Percentiles rank a stretch among this genome's conserved stretches.
These are phyloP conservation scores for Chelmon rostratus DNA, from an alignment of 2,797 vertebrate genomes.

Conservation along the genomic window DNA sequence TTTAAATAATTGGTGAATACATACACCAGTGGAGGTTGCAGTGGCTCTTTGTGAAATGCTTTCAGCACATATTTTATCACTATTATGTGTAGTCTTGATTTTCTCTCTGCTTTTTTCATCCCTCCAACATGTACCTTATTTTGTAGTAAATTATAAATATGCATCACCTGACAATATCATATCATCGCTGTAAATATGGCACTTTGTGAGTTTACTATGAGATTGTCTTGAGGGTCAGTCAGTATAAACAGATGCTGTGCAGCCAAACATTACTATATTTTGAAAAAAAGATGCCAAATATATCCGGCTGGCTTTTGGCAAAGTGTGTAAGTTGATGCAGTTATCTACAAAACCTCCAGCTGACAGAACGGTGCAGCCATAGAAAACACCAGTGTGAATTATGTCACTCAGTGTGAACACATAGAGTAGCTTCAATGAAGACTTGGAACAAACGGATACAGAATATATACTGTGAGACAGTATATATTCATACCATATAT, in stretches of 20 bases:
- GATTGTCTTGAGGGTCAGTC: background rate
- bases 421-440: background rate
- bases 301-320: background rate
- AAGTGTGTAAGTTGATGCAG: background rate
- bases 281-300: background rate
- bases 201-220: background rate
- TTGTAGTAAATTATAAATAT: background rate
- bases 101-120: background rate
- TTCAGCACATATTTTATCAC: background rate
- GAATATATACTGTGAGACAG: background rate
- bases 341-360: background rate
- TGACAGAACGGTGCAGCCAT: background rate
- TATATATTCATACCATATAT: background rate
- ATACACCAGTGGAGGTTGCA: background rate
- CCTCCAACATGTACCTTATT: background rate
- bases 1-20: background rate
- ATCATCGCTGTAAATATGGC: background rate
- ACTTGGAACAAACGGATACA: background rate
- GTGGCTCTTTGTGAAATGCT: background rate
- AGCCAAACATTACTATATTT: background rate
- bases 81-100: background rate
- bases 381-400: background rate
- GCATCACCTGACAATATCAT: background rate
- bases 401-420: background rate
- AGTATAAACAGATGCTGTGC: background rate